Base-by-base conservation (phyloP, 2,888 invertebrate genomes). In the Glaucopsyche alexis region DNA sequence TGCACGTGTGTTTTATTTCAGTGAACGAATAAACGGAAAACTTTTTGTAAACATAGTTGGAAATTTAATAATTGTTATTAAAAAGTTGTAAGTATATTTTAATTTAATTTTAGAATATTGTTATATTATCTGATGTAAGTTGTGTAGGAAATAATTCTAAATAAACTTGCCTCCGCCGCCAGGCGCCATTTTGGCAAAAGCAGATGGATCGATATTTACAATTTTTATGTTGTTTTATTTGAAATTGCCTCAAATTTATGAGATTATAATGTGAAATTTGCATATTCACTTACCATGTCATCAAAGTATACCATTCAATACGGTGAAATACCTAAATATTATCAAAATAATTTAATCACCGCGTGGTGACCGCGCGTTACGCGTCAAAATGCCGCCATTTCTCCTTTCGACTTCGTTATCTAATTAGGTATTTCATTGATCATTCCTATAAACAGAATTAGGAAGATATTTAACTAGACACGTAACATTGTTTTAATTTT, bases 341-440 rank as follows among this genome's bases (percentile, higher is more conserved):
- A 42, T 29, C 0, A 42, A 6, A 65, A 16, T 16, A 11, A 40
- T 60, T 60, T 19, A 45, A 13, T 71, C 19, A 72, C 55, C 74
- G 72, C 74, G 66, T 74, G 74, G 72, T 71, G 42, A 60, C n/a
- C 42, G 64, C 45, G 74, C 71, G 47, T 60, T 49, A 69, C 55
- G 60, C 70, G 60, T 60, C 47, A 66, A 71, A 74, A 50, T 74
- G 74, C 75, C 72, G 75, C 75, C 74, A 75, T 74, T 73, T 69
- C 74, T 76, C 70, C 74, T 74, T 76, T 70, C 19, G 19, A 3
- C 9, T 52, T 7, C n/a, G 52, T n/a, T 55, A 55, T 9, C 19
- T 55, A 55, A 55, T 19, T 52, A 19, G 9, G 6, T 19, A 19
- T 11, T 55, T 19, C 19, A 19, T 11, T 9, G 4, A 55, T 29